A percentile compares a stretch with the other conserved stretches of the same genome.
These are phyloP conservation scores for Teleopsis dalmanni DNA, from an alignment of 1,140 invertebrate species.

Conservation along the genomic window DNA sequence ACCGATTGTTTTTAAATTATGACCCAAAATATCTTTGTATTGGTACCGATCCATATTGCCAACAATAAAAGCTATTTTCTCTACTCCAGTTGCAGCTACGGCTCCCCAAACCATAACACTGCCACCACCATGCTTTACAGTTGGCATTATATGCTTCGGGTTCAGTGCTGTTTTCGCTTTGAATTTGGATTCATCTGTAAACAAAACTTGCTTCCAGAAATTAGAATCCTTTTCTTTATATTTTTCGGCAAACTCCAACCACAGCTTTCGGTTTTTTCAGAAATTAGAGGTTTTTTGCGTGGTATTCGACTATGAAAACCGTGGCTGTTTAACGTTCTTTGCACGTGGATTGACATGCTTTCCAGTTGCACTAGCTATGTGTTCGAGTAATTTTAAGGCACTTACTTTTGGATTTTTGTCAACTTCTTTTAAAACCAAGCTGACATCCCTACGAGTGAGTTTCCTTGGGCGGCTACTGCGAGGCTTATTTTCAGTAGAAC, in stretches of 20 bases:
- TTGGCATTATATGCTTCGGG: conserved; percentile 19
- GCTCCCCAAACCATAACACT: conserved; percentile 36
- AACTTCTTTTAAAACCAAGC: too few species aligned
- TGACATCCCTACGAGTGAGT: too few species aligned
- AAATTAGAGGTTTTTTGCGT: conserved; percentile 14
- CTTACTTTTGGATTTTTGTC: conserved; percentile 9
- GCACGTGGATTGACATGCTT: too few species aligned
- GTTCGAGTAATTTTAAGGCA: conserved; percentile 7
- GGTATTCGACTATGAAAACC: conserved; percentile 8
- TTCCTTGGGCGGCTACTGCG: neutral
- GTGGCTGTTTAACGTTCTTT: conserved; percentile 13
- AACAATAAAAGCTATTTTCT: conserved; percentile 21
- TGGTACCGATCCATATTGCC: conserved; percentile 14
- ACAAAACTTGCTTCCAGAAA: conserved; percentile 18
- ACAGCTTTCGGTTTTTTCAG: conserved; percentile 9
- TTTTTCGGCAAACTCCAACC: conserved; percentile 16
- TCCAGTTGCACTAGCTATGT: neutral
- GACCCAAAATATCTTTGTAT: conserved; percentile 17
- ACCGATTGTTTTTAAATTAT: conserved; percentile 17
- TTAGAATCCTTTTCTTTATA: conserved; percentile 5
- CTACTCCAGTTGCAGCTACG: conserved; percentile 22
- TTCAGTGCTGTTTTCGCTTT: conserved; percentile 13
- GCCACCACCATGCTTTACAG: conserved; percentile 40
- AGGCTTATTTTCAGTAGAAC: neutral
- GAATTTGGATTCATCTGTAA: conserved; percentile 25